Evolutionary conservation across 2,888 invertebrate species (phyloP).

Genomic region (Standfussiana lucernea): DNA sequence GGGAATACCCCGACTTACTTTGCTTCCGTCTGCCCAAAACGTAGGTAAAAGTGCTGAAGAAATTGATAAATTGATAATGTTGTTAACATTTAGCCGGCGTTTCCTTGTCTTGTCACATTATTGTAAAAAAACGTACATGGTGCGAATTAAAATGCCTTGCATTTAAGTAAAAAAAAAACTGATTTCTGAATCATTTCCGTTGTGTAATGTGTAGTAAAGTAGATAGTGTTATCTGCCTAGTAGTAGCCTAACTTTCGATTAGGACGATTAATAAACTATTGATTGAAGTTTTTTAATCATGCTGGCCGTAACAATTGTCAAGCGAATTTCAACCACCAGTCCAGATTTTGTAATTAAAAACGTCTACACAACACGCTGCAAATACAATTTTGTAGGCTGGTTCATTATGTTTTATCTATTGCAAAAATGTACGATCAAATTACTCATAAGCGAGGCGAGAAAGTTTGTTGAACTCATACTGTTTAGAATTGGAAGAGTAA

Average conservation of each 20-base stretch:
- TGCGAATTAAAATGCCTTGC: conserved; percentile 20
- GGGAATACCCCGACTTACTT: conserved; percentile 23
- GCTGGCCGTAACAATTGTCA: neutral
- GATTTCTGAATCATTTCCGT: neutral
- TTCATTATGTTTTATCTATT: neutral
- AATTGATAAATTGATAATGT: conserved; percentile 27
- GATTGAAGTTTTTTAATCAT: neutral
- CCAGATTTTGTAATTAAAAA: neutral
- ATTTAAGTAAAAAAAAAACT: neutral
- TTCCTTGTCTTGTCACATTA: conserved; percentile 32
- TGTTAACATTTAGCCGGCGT: conserved; percentile 27
- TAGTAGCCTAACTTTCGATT: neutral
- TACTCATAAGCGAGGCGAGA: conserved; percentile 19
- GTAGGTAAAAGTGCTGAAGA: conserved; percentile 14
- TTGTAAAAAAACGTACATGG: conserved; percentile 3
- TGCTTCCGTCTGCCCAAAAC: conserved; percentile 30
- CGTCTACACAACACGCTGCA: neutral
- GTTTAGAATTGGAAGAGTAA: neutral
- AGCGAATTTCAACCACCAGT: neutral
- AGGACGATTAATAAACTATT: neutral
- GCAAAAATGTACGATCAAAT: neutral
- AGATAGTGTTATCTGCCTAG: neutral
- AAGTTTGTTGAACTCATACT: conserved; percentile 43
- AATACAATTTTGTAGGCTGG: neutral
- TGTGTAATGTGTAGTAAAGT: neutral